These are phyloP conservation scores for Podargus strigoides DNA, from an alignment of 2,797 vertebrate species.

Conservation along the genomic window DNA sequence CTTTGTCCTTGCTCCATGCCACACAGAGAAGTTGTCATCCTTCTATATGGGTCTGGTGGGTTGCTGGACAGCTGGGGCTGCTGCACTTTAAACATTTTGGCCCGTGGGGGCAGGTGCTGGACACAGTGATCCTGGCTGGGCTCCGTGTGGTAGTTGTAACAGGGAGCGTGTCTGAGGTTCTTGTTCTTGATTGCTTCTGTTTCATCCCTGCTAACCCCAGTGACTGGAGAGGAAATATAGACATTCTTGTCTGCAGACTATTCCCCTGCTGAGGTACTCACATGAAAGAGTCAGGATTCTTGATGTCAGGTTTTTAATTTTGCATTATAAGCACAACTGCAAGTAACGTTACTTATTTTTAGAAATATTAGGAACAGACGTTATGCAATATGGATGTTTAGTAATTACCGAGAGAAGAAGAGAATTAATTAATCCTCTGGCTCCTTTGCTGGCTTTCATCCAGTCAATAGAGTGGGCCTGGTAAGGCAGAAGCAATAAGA, in stretches of 20 bases:
- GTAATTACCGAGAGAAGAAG: not conserved
- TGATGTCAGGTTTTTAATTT: not conserved
- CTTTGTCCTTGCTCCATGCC: not conserved
- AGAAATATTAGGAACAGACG: not conserved
- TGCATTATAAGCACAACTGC: not conserved
- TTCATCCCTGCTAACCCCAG: not conserved
- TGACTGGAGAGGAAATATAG: not conserved
- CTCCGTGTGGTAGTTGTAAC: not conserved
- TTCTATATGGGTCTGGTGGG: not conserved
- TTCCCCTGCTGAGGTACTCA: not conserved
- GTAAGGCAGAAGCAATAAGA: not conserved
- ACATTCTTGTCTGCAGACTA: not conserved
- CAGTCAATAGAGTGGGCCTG: not conserved
- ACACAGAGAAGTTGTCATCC: not conserved
- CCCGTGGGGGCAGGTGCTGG: not conserved
- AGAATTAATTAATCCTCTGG: not conserved
- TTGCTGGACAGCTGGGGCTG: not conserved
- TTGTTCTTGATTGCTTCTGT: not conserved
- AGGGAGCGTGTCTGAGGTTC: accelerated
- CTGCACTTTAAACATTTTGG: not conserved
- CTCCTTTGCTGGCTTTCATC: not conserved
- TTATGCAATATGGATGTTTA: not conserved
- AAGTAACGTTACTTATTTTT: not conserved
- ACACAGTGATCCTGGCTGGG: not conserved
- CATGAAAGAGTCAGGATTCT: not conserved